These are phyloP conservation scores for Sebastes diaconus DNA, from an alignment of 2,797 vertebrate species.

Conservation along the genomic window DNA sequence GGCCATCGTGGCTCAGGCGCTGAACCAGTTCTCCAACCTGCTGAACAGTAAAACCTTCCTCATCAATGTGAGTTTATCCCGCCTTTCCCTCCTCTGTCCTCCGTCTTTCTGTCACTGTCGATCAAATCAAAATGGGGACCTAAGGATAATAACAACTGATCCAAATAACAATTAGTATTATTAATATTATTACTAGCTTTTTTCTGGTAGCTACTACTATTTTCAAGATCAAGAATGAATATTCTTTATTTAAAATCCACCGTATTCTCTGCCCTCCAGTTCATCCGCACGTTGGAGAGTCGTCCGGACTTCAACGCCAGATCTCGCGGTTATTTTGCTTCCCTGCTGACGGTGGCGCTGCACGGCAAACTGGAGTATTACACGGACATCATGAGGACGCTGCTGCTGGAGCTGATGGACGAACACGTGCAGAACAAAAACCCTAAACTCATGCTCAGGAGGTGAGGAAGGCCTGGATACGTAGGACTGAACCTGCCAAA, in stretches of 20 bases:
- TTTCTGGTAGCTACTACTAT: too few relatives aligned
- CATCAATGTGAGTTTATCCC: constrained; percentile 84
- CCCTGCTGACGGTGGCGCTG: constrained; percentile 94
- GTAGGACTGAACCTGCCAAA: too few relatives aligned
- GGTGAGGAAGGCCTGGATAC: constrained; percentile 72
- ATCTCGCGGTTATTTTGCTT: constrained; percentile 93
- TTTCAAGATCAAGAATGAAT: too few relatives aligned
- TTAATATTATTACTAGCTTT: too few relatives aligned
- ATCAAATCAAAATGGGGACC: too few relatives aligned
- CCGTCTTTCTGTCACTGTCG: too few relatives aligned
- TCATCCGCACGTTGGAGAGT: constrained; percentile 94
- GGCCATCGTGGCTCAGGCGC: constrained; percentile 88
- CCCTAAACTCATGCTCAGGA: constrained; percentile 96
- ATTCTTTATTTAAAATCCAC: not conserved
- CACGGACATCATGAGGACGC: constrained; percentile 95
- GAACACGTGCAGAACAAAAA: constrained; percentile 95
- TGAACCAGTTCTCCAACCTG: constrained; percentile 97
- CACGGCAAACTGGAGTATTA: constrained; percentile 98
- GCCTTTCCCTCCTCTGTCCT: not conserved
- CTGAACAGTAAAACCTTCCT: constrained; percentile 98
- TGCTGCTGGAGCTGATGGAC: constrained; percentile 95
- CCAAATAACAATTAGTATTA: too few relatives aligned
- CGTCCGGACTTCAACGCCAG: constrained; percentile 94
- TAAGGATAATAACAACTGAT: too few relatives aligned
- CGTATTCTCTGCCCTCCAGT: constrained; percentile 70